These are phyloP conservation scores for Eciton burchellii DNA, from an alignment of 1,140 invertebrate genomes.

Conservation along the genomic window DNA sequence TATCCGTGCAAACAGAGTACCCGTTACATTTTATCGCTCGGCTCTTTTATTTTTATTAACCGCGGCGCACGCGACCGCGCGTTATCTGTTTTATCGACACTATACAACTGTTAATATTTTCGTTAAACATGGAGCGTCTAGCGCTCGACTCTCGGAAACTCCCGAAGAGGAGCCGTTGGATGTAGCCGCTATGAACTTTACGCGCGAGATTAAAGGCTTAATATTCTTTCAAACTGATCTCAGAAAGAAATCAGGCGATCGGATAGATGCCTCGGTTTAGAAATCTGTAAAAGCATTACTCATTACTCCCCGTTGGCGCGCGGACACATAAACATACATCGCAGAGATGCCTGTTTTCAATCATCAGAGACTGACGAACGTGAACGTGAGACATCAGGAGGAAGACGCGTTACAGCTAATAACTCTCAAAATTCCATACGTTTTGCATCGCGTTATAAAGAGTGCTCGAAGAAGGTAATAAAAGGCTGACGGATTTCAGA, in stretches of 20 bases:
- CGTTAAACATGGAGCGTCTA: conserved; percentile 40
- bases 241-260: background rate
- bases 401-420: no score
- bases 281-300: background rate
- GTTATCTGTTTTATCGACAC: conserved; percentile 70
- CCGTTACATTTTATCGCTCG: conserved; percentile 73
- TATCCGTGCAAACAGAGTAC: conserved; percentile 73
- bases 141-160: background rate
- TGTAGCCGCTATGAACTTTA: background rate
- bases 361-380: no score
- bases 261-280: background rate
- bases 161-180: background rate
- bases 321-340: no score
- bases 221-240: background rate
- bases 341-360: no score
- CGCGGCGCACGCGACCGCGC: conserved; percentile 53
- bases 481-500: background rate
- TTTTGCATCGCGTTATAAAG: background rate
- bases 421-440: no score
- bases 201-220: background rate
- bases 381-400: no score
- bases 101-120: conserved; percentile 75
- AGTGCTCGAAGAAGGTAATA: background rate
- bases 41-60: conserved; percentile 65
- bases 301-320: no score